Evolutionary conservation across 2,797 vertebrate species (phyloP), one percentile per base, ranked within the genome.

Genomic region (Clarias fuscus): DNA sequence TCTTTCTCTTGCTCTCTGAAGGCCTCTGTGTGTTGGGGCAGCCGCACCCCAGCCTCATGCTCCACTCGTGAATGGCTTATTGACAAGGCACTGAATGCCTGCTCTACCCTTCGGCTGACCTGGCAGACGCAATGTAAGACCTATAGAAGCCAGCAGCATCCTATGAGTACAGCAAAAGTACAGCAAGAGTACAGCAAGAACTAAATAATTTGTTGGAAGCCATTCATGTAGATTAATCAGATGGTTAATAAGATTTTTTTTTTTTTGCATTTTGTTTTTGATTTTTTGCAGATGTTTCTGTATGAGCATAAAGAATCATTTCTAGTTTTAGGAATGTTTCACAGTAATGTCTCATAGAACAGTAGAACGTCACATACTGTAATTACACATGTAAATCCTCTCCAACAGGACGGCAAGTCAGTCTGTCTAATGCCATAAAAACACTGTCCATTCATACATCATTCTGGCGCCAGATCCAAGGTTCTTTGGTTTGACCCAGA

Each of bases 51-150:
- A 67, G 88, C 89, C 89, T 89, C 89, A 89, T 90, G 88, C 90
- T 87, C 86, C 88, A 86, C 56, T 72, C 88, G 88, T 95, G 93
- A 95, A 94, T 94, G 93, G 89, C 80, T 92, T 93, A 95, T 95
- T 95, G 93, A 95, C 92, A 91, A 91, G 91, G 83, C 85, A 90
- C 88, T 84, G 90, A 92, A 91, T 93, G 92, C 90, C 91, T 91
- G 86, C 87, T 87, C n/a, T 89, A 88, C 87, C 81, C 83, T 59
- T 83, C 84, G 86, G 40, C 75, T 20, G 84, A 4, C 72, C 90
- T 92, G 92, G 93, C 90, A 90, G 83, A 77, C 73, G 85, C 65
- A 59, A 20, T 73, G 61, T 86, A n/a, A 80, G 62, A 71, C 72
- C 48, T 22, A 37, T 84, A 86, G 77, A 64, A 80, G 59, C 37